Base-by-base conservation (phyloP, 2,888 invertebrate genomes). In the Artemia sinica region DNA sequence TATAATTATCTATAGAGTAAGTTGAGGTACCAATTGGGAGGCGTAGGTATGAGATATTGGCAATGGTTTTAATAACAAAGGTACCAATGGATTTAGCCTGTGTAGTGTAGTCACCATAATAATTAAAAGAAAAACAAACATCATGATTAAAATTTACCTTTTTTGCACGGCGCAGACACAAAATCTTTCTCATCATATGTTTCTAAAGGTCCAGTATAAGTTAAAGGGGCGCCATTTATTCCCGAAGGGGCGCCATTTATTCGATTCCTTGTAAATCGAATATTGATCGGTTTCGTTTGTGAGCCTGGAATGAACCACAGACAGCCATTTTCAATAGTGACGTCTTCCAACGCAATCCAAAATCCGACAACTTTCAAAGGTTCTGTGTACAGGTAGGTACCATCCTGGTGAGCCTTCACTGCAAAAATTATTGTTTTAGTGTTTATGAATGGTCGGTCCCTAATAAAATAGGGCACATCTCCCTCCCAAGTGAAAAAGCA, bases 291-390 rank as follows among this genome's bases (percentile, higher is more conserved):
- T 66, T 86, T 85, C 76, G 86, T 88, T 78, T 98, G 96, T 0
- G 97, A 96, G 1, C 92, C 92, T 28, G 88, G 87, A 4, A 89
- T 85, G 75, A 95, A 88, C 85, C 90, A 91, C 7, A 99, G 81
- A 75, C 97, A 98, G 7, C 98, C 96, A 77, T 98, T 98, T 76
- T 94, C 88, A 14, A 85, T 72, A 0, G 89, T 91, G 0, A 94
- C 90, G 75, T 97, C 93, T 75, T 97, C 94, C 8, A 98, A 78
- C 0, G 98, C 93, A 72, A 98, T 86, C 98, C 98, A 98, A 75
- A 95, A 87, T 0, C 96, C 97, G 2, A 90, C 78, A 0, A 90
- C 81, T 11, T 85, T 85, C 65, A 84, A 82, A 1, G 94, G 95
- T 18, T 89, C 88, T 0, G 92, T 90, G 76, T 88, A 82, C 65